Conservation (phyloP, 2,797 vertebrate species). For the Eospalax fontanierii region DNA sequence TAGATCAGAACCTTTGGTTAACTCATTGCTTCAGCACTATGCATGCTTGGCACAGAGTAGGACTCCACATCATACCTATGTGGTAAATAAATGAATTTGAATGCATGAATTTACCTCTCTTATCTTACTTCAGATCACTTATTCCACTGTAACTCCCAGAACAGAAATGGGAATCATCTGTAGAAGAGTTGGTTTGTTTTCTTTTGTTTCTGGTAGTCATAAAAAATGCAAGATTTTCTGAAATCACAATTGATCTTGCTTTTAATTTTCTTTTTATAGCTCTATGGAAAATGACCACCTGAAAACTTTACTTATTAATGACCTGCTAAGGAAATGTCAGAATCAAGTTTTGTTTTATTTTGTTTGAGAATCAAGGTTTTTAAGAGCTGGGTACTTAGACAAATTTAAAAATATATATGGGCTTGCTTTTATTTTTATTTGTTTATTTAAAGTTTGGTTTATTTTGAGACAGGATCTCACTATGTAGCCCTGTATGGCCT, state of each 20-base stretch:
- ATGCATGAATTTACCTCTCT: background rate
- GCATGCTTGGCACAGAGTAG: background rate
- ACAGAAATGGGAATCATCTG: constrained; percentile 41
- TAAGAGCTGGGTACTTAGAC: background rate
- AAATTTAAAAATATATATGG: background rate
- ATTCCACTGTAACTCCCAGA: background rate
- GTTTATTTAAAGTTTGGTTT: background rate
- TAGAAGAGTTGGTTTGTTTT: constrained; percentile 31
- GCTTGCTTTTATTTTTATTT: background rate
- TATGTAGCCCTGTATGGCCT: too few relatives aligned
- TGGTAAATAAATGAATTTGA: constrained; percentile 56
- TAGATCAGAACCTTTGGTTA: background rate
- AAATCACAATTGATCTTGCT: constrained; percentile 71
- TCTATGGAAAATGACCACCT: constrained; percentile 30
- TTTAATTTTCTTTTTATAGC: constrained; percentile 73
- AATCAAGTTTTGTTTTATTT: too few relatives aligned
- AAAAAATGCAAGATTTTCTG: constrained; percentile 59
- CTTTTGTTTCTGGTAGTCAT: constrained; percentile 47
- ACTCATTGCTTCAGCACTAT: background rate
- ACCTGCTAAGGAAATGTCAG: constrained; percentile 52
- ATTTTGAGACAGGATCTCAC: too few relatives aligned
- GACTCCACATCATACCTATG: background rate
- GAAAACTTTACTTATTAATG: constrained; percentile 66
- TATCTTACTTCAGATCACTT: constrained; percentile 50
- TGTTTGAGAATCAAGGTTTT: too few relatives aligned